Base-by-base conservation (phyloP, 2,888 invertebrate genomes). In the Ennomos fuscantarius region DNA sequence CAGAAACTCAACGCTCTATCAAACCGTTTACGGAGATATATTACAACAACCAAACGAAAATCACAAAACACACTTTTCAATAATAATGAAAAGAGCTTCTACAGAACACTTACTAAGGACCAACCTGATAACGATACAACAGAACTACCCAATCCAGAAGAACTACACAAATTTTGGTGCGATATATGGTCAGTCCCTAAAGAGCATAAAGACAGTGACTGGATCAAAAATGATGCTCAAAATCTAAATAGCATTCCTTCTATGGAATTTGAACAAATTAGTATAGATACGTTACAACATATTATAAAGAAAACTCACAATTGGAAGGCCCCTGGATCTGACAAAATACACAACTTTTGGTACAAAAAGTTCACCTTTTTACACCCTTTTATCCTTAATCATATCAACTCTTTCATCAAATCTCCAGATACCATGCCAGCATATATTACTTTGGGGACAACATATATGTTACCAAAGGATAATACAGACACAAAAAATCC, bases 41-140 rank as follows among this genome's bases (percentile, higher is more conserved):
- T 15, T 12, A 40, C 44, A n/a, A 45, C 48, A 8, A 52, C 47
- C 1, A 15, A 11, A 9, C 40, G 60, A 12, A 60, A 60, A 54
- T 11, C 41, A 15, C 51, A 63, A 48, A 60, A 60, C 11, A 39
- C 8, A 3, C 33, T 35, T 40, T 63, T 53, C 10, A 44, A 0
- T 1, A 33, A 55, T 8, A 58, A 50, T 11, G 58, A 63, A 50
- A 60, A 55, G 41, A 36, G 41, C 3, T 60, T 58, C 5, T 58
- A 58, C 3, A 42, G 54, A 9, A 60, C 49, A 35, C 1, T 34
- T 48, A 37, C 61, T 55, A n/a, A n/a, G n/a, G n/a, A n/a, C n/a
- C n/a, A n/a, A n/a, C n/a, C n/a, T n/a, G n/a, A n/a, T n/a, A 13
- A 2, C 8, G 15, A 40, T 1, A 40, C 40, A 13, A 13, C 40